phyloP scores from a whole-genome alignment of 1,140 invertebrate species.

The Caligus rogercresseyi region DNA sequence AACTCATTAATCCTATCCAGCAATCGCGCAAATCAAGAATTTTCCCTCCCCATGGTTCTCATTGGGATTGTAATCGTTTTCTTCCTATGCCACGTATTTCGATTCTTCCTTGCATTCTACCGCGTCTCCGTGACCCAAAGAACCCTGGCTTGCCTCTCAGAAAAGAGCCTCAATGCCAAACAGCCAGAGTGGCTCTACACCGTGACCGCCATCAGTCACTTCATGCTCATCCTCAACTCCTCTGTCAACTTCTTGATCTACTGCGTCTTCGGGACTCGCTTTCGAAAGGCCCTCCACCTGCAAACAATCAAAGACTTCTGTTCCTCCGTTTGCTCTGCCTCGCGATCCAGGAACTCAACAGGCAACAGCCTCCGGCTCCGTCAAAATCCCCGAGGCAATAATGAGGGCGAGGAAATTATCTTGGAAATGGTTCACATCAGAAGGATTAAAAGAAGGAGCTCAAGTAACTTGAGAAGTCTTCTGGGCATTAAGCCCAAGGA shows the following conservation, averaged over 20 bases:
- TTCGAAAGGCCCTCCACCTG: slow-evolving; percentile 7
- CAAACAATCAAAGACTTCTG: not conserved
- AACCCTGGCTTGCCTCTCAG: not conserved
- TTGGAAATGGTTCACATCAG: not conserved
- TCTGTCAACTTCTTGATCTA: slow-evolving; percentile 11
- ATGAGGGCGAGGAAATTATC: not conserved
- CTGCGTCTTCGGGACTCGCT: slow-evolving; percentile 1
- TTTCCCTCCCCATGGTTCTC: slow-evolving; percentile 2
- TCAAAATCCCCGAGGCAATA: not conserved
- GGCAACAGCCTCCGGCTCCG: not conserved
- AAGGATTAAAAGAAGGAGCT: not conserved
- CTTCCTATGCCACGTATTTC: slow-evolving; percentile 1
- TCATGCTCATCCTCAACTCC: slow-evolving; percentile 12
- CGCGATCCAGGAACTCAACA: not conserved
- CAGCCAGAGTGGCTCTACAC: slow-evolving; percentile 8
- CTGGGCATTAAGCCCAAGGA: not conserved
- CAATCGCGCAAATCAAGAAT: not conserved
- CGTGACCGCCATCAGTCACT: slow-evolving; percentile 2
- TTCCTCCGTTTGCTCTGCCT: not conserved
- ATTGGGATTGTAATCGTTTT: slow-evolving; percentile 11
- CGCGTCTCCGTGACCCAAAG: not conserved
- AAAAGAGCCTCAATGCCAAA: not conserved
- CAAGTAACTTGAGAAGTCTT: not conserved
- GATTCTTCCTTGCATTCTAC: slow-evolving; percentile 16
- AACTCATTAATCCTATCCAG: not conserved